Evolutionary conservation across 2,797 vertebrate species (phyloP), one percentile per base, ranked within the genome.

Genomic region (Megalops cyprinoides): DNA sequence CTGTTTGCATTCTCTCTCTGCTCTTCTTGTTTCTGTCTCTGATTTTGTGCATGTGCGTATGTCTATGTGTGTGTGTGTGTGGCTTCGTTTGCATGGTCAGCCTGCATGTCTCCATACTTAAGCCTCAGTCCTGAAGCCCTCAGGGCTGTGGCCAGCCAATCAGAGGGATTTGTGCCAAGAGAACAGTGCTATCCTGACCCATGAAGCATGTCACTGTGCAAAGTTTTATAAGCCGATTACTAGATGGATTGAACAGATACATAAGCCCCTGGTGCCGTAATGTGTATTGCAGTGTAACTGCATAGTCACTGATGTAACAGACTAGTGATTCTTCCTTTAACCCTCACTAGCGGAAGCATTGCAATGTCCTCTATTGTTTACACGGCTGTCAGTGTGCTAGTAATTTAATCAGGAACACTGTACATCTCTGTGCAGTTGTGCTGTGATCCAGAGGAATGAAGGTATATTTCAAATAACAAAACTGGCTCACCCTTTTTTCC

Each of bases 21-120:
- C 90, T 87, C 90, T 77, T n/a, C 44, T 31, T 56, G 20, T 55
- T 44, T 18, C 37, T n/a, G 18, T 25, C 67, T 71, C n/a, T n/a
- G n/a, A n/a, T n/a, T n/a, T n/a, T n/a, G n/a, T n/a, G n/a, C n/a
- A n/a, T n/a, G n/a, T n/a, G n/a, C n/a, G 37, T 44, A 18, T 5
- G 78, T 37, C 3, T 34, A 56, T 31, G 56, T 2, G 23, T 37
- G 48, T 67, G 15, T 46, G 67, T 25, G 10, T 18, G 44, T 34
- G 48, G 73, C 67, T 37, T 62, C 28, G 56, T 55, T 71, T 82
- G 84, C 81, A 81, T 81, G 80, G 60, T 48, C 23, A 23, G 77
- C 74, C 62, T 58, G 84, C 79, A 79, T 77, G 75, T 34, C n/a
- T 51, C 55, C 58, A 53, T 53, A 20, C 65, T 23, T 76, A 37